Percentiles rank a stretch among this genome's conserved stretches.
Conservation (phyloP, 2,113 vertebrate genomes). For the Labeo catla region DNA sequence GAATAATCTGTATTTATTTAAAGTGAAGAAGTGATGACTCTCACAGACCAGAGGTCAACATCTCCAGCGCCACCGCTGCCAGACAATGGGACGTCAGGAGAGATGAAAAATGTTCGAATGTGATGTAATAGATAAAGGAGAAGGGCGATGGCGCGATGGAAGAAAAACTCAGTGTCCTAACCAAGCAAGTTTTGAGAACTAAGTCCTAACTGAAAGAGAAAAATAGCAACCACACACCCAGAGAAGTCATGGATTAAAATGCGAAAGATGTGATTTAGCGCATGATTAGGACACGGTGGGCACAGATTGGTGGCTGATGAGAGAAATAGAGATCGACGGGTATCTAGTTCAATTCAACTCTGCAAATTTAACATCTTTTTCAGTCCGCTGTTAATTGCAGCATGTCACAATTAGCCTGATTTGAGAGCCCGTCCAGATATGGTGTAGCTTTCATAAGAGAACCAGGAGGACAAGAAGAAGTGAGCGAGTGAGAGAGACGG, state of each 20-base stretch:
- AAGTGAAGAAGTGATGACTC: conserved; percentile 51
- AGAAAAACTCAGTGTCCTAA: neutral
- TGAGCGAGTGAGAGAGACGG: neutral
- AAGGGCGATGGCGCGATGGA: neutral
- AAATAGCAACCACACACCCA: neutral
- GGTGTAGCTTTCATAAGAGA: conserved; percentile 26
- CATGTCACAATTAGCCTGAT: conserved; percentile 37
- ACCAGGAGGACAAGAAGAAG: conserved; percentile 25
- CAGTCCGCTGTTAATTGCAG: conserved; percentile 7
- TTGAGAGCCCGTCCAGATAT: conserved; percentile 27
- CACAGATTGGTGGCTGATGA: conserved; percentile 24
- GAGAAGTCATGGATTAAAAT: conserved; percentile 3
- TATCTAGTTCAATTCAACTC: neutral
- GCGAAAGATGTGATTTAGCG: neutral
- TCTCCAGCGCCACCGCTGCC: neutral
- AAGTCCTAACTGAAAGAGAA: neutral
- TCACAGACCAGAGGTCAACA: conserved; percentile 52
- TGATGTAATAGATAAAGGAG: conserved; percentile 28
- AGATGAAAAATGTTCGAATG: conserved; percentile 19
- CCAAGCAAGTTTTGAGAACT: neutral
- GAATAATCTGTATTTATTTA: conserved; percentile 61
- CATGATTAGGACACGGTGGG: conserved; percentile 6
- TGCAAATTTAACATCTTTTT: conserved; percentile 25
- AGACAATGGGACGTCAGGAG: conserved; percentile 37
- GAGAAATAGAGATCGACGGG: conserved; percentile 13